These are phyloP conservation scores for Strix uralensis DNA, from an alignment of 2,113 vertebrate species.

Conservation along the genomic window DNA sequence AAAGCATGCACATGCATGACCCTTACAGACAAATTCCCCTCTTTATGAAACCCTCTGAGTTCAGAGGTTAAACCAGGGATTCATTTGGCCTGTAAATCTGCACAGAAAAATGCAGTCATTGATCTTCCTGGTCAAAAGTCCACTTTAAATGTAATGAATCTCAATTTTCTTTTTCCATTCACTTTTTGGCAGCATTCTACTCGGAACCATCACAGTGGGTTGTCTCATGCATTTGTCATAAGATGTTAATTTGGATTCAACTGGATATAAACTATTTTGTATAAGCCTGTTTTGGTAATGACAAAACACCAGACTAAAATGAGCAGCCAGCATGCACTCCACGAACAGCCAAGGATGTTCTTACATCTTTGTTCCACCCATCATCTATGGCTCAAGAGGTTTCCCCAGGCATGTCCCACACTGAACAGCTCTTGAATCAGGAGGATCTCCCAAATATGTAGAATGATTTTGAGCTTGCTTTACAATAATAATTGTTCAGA, in stretches of 20 bases:
- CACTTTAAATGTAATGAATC: background rate
- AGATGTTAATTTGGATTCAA: background rate
- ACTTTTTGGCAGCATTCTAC: background rate
- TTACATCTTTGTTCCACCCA: background rate
- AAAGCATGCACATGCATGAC: background rate
- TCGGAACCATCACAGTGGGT: background rate
- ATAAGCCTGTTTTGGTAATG: background rate
- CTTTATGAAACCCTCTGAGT: background rate
- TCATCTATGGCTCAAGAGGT: background rate
- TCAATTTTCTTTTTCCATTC: background rate
- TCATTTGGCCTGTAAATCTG: constrained; percentile 1
- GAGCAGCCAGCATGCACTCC: background rate
- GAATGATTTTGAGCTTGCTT: background rate
- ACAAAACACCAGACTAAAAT: background rate
- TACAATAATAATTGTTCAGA: background rate
- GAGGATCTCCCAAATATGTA: background rate
- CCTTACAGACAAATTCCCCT: background rate
- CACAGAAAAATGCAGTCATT: background rate
- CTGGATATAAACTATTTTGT: background rate
- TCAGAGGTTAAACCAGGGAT: constrained; percentile 37
- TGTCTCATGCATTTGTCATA: background rate
- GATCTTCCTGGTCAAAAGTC: constrained; percentile 1
- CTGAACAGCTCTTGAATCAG: background rate
- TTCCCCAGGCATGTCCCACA: fast-evolving
- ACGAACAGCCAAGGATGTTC: background rate